Evolutionary conservation across 1,140 invertebrate genomes (phyloP), one percentile per base, ranked within the genome.

Genomic region (Drosophila eugracilis): DNA sequence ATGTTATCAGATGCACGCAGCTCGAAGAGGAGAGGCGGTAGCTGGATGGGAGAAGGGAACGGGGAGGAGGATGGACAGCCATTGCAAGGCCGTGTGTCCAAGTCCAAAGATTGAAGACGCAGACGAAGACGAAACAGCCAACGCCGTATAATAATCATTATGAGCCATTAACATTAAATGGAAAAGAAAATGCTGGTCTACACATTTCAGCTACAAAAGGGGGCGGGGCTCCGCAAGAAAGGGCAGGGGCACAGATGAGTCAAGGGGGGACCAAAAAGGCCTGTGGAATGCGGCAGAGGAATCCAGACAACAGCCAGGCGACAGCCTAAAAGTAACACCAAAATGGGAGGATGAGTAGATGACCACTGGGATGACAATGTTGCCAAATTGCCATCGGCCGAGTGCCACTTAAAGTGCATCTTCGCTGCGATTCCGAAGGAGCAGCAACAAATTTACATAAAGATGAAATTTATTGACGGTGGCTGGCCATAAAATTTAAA

Each of bases 131-230:
- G 78, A 83, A 80, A 80, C 75, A 79, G 80, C 83, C 83, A 86
- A 86, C 78, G 81, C 81, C 81, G 86, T 88, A 88, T 88, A 88
- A 89, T 89, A 89, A 89, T 89, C 85, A 89, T 89, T 89, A 89
- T 89, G 84, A 84, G 84, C 84, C 84, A 89, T 89, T 89, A 89
- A 89, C 84, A 89, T 89, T 89, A 89, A 89, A 89, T 89, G 84
- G 84, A 89, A 88, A 88, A 88, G 84, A 88, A 88, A 88, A 88
- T 89, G 84, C 78, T 88, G 83, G 83, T 88, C 83, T 88, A 78
- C 78, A 88, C 83, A 86, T 86, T 86, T 83, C 70, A 88, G 50
- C 78, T 74, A 63, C 81, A 74, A 21, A 17, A 15, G 65, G 54
- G 42, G 60, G 24, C 17, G 62, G 55, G 58, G 30, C 39, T 37